Evolutionary conservation across 2,797 vertebrate species (phyloP), one percentile per base, ranked within the genome.

Genomic region (Eptatretus atami): DNA sequence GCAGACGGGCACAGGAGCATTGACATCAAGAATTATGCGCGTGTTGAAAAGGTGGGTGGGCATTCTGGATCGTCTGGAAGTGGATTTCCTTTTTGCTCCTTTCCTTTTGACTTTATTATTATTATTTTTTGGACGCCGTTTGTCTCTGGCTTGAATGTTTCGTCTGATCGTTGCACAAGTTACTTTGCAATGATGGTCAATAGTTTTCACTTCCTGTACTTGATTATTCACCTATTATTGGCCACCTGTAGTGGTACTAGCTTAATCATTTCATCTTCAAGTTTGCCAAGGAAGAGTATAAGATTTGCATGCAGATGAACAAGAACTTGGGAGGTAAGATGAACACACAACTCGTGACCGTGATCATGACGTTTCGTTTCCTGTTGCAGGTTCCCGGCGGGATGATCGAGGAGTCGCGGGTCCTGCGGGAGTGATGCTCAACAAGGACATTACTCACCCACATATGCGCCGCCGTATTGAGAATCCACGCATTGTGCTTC

Each of bases 11-110:
- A 81, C 53, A 94, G 78, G 66, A 88, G 95, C 72, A 90, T 95
- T 0, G 85, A 95, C 73, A 94, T 96, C 68, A 93, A 96, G 76
- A 84, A 90, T 63, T 94, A 92, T 0, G 87, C 90, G 66, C 90
- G 81, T 67, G 81, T 96, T 11, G 90, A 96, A 71, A 96, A 96
- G 82, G 88, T 86, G 67, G 67, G 65, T 6, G 1, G 13, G 3
- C 31, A 13, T 2, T 3, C 52, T 9, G 9, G 4, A 53, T 52
- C 10, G 11, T 31, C 10, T 15, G 11, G 13, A 53, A 54, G 13
- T 25, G 3, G 9, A 24, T 54, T 25, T n/a, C 44, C 15, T 14
- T 3, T 11, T 25, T 15, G 19, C 19, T 19, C 19, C 25, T 14
- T 52, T 25, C 13, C n/a, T 13, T 19, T 19, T 19, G 19, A 19